phyloP scores from a whole-genome alignment of 2,888 invertebrate species.

The Drosophila paramelanica region DNA sequence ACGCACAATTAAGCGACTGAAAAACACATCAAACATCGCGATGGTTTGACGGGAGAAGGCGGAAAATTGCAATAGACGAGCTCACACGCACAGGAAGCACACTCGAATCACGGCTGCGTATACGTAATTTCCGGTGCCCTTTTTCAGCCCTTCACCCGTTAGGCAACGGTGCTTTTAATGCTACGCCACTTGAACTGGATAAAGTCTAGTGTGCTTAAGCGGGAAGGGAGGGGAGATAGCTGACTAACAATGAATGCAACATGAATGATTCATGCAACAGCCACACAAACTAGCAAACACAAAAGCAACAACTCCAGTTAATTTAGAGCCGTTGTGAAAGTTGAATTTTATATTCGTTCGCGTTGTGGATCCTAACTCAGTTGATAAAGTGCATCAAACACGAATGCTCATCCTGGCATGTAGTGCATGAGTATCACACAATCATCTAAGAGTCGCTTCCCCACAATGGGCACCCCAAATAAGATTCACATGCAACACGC shows the following conservation, averaged over 20 bases:
- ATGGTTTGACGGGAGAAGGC: constrained; percentile 13
- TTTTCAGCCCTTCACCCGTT: neutral
- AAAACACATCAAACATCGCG: constrained; percentile 50
- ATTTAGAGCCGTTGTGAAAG: constrained; percentile 12
- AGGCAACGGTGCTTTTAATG: neutral
- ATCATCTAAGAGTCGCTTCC: neutral
- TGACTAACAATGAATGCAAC: neutral
- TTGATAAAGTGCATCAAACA: constrained; percentile 38
- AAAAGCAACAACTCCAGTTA: neutral
- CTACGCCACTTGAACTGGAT: neutral
- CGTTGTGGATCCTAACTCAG: constrained; percentile 7
- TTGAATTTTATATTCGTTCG: constrained; percentile 28
- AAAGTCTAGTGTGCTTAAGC: neutral
- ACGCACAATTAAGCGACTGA: constrained; percentile 65
- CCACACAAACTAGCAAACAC: neutral
- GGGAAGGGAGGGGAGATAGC: neutral
- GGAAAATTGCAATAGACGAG: constrained; percentile 20
- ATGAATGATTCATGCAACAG: neutral
- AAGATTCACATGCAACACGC: constrained; percentile 34
- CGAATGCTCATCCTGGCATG: constrained; percentile 10
- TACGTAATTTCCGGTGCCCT: constrained; percentile 28
- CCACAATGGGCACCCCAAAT: constrained; percentile 32
- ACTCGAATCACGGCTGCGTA: constrained; percentile 9
- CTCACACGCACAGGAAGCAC: constrained; percentile 20
- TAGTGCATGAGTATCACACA: constrained; percentile 5